Evolutionary conservation across 2,113 vertebrate genomes (phyloP).

Genomic region (Hiodon alosoides): DNA sequence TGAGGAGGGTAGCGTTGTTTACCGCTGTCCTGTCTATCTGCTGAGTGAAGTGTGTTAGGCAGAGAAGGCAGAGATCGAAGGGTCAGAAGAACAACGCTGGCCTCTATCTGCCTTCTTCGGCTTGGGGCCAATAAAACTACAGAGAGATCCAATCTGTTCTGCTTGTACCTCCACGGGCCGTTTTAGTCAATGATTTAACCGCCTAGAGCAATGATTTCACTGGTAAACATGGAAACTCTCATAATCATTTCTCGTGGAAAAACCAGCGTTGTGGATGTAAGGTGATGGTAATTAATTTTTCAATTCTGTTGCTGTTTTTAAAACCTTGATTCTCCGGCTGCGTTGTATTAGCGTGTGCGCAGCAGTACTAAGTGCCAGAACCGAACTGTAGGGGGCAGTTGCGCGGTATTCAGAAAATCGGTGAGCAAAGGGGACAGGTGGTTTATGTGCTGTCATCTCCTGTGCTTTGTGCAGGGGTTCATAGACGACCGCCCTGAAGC

Average conservation of each 20-base stretch:
- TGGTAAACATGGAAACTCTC: conserved; percentile 12
- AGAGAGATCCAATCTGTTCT: conserved; percentile 24
- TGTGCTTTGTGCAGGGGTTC: neutral
- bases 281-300: no score
- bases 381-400: neutral
- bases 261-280: no score
- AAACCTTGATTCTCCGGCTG: neutral
- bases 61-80: no score
- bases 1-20: no score
- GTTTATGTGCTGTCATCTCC: neutral
- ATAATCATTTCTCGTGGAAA: conserved; percentile 42
- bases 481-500: neutral
- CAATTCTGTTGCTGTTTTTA: no score
- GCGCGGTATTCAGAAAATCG: neutral
- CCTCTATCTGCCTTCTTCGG: neutral
- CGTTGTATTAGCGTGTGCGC: neutral
- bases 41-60: no score
- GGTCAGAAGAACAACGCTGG: no score
- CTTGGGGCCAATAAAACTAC: conserved; percentile 5
- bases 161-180: conserved; percentile 26
- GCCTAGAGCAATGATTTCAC: conserved; percentile 39
- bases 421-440: neutral
- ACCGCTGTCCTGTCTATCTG: no score
- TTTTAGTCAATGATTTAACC: conserved; percentile 59
- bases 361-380: neutral